These are phyloP conservation scores for Myotis pilosus DNA, from an alignment of 2,797 vertebrate species.

Conservation along the genomic window DNA sequence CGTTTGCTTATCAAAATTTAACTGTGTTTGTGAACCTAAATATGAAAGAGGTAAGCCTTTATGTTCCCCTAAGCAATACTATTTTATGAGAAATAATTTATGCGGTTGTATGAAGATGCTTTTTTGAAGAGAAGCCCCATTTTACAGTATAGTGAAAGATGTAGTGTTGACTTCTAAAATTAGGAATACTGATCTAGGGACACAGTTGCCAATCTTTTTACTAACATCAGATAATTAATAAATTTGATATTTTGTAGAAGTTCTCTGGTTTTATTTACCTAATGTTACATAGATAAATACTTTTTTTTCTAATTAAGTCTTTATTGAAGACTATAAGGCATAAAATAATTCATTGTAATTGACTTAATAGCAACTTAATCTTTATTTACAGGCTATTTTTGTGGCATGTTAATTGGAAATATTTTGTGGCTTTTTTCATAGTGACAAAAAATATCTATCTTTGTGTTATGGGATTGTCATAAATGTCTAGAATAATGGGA, in stretches of 20 bases:
- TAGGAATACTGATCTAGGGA: not conserved
- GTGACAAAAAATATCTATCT: not conserved
- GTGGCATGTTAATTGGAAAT: not conserved
- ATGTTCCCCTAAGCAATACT: not conserved
- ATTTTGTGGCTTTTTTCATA: not conserved
- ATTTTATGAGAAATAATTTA: not conserved
- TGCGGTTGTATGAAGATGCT: not conserved
- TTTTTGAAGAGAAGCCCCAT: not conserved
- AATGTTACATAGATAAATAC: not conserved
- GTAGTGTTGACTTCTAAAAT: not conserved
- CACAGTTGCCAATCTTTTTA: not conserved
- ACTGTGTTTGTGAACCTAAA: not conserved
- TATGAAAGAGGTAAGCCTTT: conserved; percentile 8
- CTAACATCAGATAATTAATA: not conserved
- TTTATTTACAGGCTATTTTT: conserved; percentile 23
- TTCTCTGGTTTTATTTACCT: conserved; percentile 7
- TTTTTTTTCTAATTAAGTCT: not conserved
- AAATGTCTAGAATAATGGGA: not conserved
- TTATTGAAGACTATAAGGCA: not conserved
- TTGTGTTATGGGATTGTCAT: not conserved
- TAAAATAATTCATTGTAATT: conserved; percentile 16
- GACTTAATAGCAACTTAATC: not conserved
- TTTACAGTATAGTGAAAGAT: not conserved
- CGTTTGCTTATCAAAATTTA: conserved; percentile 7
- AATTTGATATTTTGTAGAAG: not conserved